These are phyloP conservation scores for Drosophila nannoptera DNA, from an alignment of 1,140 invertebrate genomes.

Conservation along the genomic window DNA sequence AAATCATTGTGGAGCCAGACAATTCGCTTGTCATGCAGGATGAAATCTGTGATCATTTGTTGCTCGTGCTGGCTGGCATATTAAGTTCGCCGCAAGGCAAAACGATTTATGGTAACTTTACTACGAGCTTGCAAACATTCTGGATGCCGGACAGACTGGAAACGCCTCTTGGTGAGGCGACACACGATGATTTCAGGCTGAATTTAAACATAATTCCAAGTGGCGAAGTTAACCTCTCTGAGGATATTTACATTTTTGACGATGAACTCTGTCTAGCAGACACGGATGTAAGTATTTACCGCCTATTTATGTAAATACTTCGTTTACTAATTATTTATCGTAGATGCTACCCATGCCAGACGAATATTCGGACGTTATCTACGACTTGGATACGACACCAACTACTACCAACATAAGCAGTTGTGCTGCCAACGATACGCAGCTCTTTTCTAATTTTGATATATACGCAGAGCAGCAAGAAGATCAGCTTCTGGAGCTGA, in stretches of 20 bases:
- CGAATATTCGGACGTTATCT: constrained; percentile 51
- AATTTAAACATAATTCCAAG: constrained; percentile 47
- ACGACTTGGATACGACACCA: constrained; percentile 57
- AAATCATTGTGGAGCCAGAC: constrained; percentile 74
- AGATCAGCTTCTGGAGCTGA: constrained; percentile 55
- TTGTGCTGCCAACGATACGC: constrained; percentile 64
- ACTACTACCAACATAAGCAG: constrained; percentile 24
- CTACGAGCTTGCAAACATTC: constrained; percentile 57
- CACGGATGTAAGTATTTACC: constrained; percentile 48
- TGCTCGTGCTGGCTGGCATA: constrained; percentile 67
- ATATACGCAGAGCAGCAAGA: constrained; percentile 49
- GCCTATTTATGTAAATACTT: neutral
- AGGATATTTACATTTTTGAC: constrained; percentile 70
- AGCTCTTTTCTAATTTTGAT: constrained; percentile 62
- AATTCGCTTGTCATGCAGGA: constrained; percentile 76
- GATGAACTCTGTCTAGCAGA: constrained; percentile 51
- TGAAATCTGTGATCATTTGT: constrained; percentile 75
- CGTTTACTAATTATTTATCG: neutral
- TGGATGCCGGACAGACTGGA: constrained; percentile 71
- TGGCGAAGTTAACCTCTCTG: constrained; percentile 49
- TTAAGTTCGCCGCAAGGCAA: constrained; percentile 67
- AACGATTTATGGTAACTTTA: constrained; percentile 62
- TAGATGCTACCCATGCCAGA: constrained; percentile 52
- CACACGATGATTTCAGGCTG: constrained; percentile 46
- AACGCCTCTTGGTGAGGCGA: constrained; percentile 52